These are phyloP conservation scores for Heteronetta atricapilla DNA, from an alignment of 2,113 vertebrate genomes.

Conservation along the genomic window DNA sequence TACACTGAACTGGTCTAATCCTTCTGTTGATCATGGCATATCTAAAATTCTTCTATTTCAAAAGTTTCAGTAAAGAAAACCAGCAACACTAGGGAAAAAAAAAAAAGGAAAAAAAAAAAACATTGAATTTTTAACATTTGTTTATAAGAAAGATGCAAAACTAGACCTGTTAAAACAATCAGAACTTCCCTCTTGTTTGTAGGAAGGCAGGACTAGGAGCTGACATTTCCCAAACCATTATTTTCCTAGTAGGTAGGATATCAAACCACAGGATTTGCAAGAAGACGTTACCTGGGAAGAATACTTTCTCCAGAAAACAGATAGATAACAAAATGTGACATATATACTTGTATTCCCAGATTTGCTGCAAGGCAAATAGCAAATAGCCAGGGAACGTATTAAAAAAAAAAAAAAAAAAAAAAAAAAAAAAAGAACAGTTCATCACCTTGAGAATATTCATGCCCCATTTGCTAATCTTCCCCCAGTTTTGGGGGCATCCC, in stretches of 20 bases:
- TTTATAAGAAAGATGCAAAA: background rate
- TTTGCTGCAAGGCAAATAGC: background rate
- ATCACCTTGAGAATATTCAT: background rate
- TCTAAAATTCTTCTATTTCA: background rate
- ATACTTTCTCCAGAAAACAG: background rate
- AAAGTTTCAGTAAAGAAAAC: background rate
- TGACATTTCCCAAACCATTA: background rate
- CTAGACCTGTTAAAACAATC: background rate
- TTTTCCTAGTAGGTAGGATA: background rate
- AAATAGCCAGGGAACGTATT: background rate
- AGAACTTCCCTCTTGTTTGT: background rate
- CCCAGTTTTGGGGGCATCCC: background rate
- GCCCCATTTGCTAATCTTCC: background rate
- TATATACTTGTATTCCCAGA: background rate
- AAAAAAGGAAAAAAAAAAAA: background rate
- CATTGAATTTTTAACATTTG: background rate
- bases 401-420: background rate
- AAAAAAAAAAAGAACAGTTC: background rate
- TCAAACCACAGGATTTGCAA: background rate
- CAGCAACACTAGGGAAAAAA: background rate
- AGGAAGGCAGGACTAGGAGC: background rate
- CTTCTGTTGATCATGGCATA: background rate
- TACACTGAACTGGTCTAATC: background rate
- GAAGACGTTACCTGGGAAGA: background rate
- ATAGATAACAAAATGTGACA: background rate